phyloP scores from a whole-genome alignment of 1,140 invertebrate species.

The Lasioglossum albipes region DNA sequence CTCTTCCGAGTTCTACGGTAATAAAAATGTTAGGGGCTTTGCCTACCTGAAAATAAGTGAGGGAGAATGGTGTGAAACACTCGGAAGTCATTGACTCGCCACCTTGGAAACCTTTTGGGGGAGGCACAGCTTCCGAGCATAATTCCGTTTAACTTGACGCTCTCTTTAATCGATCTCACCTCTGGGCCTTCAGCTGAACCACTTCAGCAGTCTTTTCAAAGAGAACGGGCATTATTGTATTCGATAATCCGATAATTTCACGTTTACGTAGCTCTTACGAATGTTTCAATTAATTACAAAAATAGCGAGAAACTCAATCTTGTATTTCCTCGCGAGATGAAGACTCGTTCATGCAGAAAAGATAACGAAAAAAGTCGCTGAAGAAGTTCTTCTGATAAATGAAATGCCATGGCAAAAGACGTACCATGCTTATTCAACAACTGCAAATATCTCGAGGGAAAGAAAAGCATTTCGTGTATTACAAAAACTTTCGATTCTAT shows the following conservation, averaged over 20 bases:
- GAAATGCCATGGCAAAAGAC: too few species aligned
- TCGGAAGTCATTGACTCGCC: constrained; percentile 42
- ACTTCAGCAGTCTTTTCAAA: constrained; percentile 29
- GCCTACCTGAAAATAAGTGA: constrained; percentile 1
- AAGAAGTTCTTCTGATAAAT: too few species aligned
- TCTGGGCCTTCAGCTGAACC: constrained; percentile 18
- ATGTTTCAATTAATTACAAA: too few species aligned
- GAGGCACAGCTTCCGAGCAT: constrained; percentile 47
- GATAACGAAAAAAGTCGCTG: too few species aligned
- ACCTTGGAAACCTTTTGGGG: constrained; percentile 48
- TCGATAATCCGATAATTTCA: neutral
- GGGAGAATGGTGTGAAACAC: constrained; percentile 44
- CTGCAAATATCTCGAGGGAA: too few species aligned
- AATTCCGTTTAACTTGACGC: constrained; percentile 47
- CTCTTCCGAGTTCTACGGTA: constrained; percentile 7
- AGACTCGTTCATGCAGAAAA: too few species aligned
- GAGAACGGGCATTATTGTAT: neutral
- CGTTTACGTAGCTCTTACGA: too few species aligned
- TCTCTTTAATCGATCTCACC: constrained; percentile 47
- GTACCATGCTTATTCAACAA: too few species aligned
- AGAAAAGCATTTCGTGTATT: too few species aligned
- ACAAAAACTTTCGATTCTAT: too few species aligned
- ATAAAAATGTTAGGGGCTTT: constrained; percentile 44
- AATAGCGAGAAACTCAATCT: too few species aligned
- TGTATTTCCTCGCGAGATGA: too few species aligned